Conservation (phyloP, 2,888 invertebrate genomes). For the Stenotaenia linearis region DNA sequence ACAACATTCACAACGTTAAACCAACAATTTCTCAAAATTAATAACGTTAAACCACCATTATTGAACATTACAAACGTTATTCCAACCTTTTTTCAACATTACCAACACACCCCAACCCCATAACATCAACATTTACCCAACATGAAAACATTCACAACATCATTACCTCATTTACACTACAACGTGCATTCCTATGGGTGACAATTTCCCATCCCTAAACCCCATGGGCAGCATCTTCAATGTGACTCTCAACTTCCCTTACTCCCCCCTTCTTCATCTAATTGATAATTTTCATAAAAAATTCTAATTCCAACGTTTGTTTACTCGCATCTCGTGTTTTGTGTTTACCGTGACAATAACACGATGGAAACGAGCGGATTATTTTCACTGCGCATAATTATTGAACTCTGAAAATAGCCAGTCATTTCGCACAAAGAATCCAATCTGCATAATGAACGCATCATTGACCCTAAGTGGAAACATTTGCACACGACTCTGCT, state of each 20-base stretch:
- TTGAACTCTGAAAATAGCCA: neutral
- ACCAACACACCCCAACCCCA: too few relatives aligned
- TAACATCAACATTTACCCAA: too few relatives aligned
- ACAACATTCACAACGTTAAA: too few relatives aligned
- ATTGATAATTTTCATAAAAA: neutral
- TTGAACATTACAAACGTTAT: too few relatives aligned
- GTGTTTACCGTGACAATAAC: neutral
- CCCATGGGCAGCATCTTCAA: neutral
- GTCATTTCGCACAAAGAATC: neutral
- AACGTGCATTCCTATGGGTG: neutral
- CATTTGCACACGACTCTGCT: neutral
- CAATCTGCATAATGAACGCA: slow-evolving; percentile 9
- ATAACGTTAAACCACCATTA: too few relatives aligned
- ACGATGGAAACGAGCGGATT: neutral
- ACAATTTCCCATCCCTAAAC: neutral
- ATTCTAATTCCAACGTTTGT: neutral
- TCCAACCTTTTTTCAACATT: too few relatives aligned
- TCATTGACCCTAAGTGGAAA: slow-evolving; percentile 5
- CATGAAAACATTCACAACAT: too few relatives aligned
- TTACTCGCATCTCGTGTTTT: neutral
- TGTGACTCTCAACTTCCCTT: neutral
- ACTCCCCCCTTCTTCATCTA: too few relatives aligned
- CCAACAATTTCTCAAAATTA: too few relatives aligned
- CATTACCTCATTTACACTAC: too few relatives aligned
- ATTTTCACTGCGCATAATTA: neutral